These are phyloP conservation scores for Zaprionus camerounensis DNA, from an alignment of 1,140 invertebrate genomes.

Conservation along the genomic window DNA sequence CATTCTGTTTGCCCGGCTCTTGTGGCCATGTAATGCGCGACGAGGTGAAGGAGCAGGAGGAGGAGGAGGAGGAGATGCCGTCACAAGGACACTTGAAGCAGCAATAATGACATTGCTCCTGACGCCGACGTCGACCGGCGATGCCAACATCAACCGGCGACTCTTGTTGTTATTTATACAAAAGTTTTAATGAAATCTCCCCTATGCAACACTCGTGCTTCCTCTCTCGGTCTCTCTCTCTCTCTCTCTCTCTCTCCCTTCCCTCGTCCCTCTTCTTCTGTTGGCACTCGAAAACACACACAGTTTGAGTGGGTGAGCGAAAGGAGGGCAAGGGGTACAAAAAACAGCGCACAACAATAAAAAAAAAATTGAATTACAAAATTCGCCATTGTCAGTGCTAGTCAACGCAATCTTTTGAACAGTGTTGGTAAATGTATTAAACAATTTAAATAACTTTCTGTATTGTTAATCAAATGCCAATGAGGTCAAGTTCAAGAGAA, in stretches of 20 bases:
- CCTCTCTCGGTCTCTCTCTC: neutral
- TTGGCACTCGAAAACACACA: slow-evolving; percentile 5
- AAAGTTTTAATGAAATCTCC: slow-evolving; percentile 58
- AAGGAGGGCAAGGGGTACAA: slow-evolving; percentile 3
- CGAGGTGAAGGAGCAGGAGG: neutral
- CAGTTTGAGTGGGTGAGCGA: neutral
- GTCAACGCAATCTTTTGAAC: neutral
- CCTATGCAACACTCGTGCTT: slow-evolving; percentile 23
- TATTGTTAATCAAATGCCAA: neutral
- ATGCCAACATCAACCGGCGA: neutral
- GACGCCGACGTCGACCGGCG: slow-evolving; percentile 5
- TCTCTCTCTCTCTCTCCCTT: neutral
- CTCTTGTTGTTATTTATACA: slow-evolving; percentile 55
- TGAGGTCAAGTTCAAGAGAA: neutral
- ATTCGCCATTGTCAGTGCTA: slow-evolving; percentile 27
- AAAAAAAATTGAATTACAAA: slow-evolving; percentile 38
- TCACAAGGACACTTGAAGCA: slow-evolving; percentile 48
- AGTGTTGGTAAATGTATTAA: slow-evolving; percentile 7
- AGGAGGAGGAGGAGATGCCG: slow-evolving; percentile 6
- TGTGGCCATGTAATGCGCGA: slow-evolving; percentile 44
- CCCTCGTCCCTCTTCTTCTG: neutral
- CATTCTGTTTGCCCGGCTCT: slow-evolving; percentile 26
- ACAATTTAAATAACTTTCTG: neutral
- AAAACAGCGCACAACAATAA: slow-evolving; percentile 36
- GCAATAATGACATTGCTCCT: slow-evolving; percentile 56